Percentiles rank a stretch among this genome's conserved stretches.
Evolutionary conservation across 2,797 vertebrate genomes (phyloP).

Genomic region (Scleropages formosus): DNA sequence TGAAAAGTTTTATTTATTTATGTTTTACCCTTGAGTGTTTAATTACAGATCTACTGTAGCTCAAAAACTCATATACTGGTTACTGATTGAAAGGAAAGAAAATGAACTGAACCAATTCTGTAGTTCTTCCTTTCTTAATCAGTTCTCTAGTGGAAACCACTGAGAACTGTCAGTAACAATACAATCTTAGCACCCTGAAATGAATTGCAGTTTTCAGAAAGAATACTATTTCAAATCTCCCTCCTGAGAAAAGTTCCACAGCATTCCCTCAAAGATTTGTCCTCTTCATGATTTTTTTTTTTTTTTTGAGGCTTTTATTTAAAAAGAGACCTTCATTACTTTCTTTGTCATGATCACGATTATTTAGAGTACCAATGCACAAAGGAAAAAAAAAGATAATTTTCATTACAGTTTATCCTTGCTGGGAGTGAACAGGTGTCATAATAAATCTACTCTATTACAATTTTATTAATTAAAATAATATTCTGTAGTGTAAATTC

Average conservation of each 20-base stretch:
- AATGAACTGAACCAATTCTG: constrained; percentile 13
- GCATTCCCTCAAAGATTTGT: constrained; percentile 30
- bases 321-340: neutral
- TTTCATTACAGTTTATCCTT: neutral
- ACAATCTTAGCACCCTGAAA: constrained; percentile 54
- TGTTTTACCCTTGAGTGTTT: constrained; percentile 63
- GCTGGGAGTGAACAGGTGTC: neutral
- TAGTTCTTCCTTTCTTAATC: constrained; percentile 46
- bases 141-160: constrained; percentile 42
- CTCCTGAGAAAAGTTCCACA: constrained; percentile 23
- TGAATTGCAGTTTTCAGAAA: constrained; percentile 56
- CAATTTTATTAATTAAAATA: neutral
- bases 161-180: constrained; percentile 39
- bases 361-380: neutral
- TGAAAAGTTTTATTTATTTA: constrained; percentile 44
- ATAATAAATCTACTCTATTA: neutral
- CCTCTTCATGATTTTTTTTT: neutral
- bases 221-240: neutral
- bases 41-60: constrained; percentile 72
- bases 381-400: neutral
- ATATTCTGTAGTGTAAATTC: neutral
- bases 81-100: constrained; percentile 45
- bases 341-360: no score
- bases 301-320: neutral
- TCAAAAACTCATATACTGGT: constrained; percentile 50